A percentile compares a stretch with the other conserved stretches of the same genome.
These are phyloP conservation scores for Ophioninae sp. DNA, from an alignment of 2,888 invertebrate genomes.

Conservation along the genomic window DNA sequence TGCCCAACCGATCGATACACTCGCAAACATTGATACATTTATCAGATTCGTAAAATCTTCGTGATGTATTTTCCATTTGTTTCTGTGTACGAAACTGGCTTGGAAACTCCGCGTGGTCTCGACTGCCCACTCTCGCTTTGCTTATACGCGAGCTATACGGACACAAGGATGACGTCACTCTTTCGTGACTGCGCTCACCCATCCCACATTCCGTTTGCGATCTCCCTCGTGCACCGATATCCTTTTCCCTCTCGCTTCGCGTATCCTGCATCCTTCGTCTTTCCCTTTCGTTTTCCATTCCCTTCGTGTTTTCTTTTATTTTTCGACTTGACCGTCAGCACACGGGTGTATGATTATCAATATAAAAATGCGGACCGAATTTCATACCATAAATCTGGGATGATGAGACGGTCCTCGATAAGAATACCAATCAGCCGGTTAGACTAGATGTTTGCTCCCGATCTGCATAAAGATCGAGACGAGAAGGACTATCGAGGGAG, in stretches of 20 bases:
- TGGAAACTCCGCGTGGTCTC: slow-evolving; percentile 54
- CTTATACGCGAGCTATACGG: slow-evolving; percentile 69
- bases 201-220: slow-evolving; percentile 74
- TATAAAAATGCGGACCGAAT: slow-evolving; percentile 75
- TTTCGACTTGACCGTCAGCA: slow-evolving; percentile 38
- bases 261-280: slow-evolving; percentile 54
- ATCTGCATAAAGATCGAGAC: slow-evolving; percentile 77
- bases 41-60: slow-evolving; percentile 7
- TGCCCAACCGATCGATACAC: not conserved
- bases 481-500: slow-evolving; percentile 43
- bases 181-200: slow-evolving; percentile 73
- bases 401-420: slow-evolving; percentile 70
- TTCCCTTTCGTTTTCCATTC: slow-evolving; percentile 53
- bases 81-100: slow-evolving; percentile 56
- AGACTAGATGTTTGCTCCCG: slow-evolving; percentile 76
- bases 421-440: slow-evolving; percentile 77
- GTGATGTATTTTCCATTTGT: slow-evolving; percentile 20
- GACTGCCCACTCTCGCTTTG: slow-evolving; percentile 70
- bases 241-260: slow-evolving; percentile 47
- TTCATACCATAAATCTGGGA: slow-evolving; percentile 76
- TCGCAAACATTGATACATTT: slow-evolving; percentile 8
- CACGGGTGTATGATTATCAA: slow-evolving; percentile 71
- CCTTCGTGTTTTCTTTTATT: slow-evolving; percentile 43
- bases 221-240: slow-evolving; percentile 56
- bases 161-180: slow-evolving; percentile 74